A percentile compares a stretch with the other conserved stretches of the same genome.
phyloP scores from a whole-genome alignment of 2,113 vertebrate genomes.

The Cyprinodon tularosa region DNA sequence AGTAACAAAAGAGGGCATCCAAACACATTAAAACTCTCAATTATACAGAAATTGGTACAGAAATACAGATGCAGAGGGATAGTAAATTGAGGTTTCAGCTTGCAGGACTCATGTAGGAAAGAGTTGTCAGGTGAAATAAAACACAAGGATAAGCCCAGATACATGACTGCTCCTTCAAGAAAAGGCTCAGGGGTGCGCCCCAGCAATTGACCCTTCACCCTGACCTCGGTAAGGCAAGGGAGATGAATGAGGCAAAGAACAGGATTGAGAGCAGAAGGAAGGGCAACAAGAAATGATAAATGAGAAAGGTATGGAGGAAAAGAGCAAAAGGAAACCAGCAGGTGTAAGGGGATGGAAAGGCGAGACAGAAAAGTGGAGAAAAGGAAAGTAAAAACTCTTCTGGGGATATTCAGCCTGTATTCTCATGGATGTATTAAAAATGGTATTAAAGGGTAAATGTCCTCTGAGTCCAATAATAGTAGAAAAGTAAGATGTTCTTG shows the following conservation, averaged over 20 bases:
- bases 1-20: conserved; percentile 10
- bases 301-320: conserved; percentile 23
- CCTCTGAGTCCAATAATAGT: background rate
- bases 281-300: conserved; percentile 50
- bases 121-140: conserved; percentile 53
- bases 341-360: conserved; percentile 14
- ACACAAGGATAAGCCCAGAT: conserved; percentile 40
- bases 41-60: background rate
- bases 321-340: conserved; percentile 8
- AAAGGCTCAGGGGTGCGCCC: conserved; percentile 38
- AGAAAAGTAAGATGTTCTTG: background rate
- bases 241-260: conserved; percentile 46
- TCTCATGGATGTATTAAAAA: background rate
- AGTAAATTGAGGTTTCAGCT: conserved; percentile 1
- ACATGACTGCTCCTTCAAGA: conserved; percentile 44
- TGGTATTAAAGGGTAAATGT: background rate
- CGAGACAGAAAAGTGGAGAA: conserved; percentile 11
- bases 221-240: conserved; percentile 37
- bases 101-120: conserved; percentile 31
- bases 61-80: background rate
- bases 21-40: conserved; percentile 4
- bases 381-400: conserved; percentile 26
- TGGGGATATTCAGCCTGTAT: conserved; percentile 1
- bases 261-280: conserved; percentile 34
- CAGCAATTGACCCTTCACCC: conserved; percentile 64